A percentile compares a stretch with the other conserved stretches of the same genome.
phyloP scores from a whole-genome alignment of 2,888 invertebrate genomes.

The Drosophila mercatorum region DNA sequence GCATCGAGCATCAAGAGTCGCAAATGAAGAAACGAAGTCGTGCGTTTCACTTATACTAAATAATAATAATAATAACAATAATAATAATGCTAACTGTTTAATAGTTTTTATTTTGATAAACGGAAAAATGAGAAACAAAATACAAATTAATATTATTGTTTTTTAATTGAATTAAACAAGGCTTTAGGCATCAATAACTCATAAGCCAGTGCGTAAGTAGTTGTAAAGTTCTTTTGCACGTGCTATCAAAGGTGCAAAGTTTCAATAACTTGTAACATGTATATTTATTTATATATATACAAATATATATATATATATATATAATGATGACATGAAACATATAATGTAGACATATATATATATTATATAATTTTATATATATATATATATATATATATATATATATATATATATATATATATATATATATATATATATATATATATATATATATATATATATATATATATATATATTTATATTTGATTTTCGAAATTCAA shows the following conservation, averaged over 20 bases:
- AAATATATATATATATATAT: constrained; percentile 21
- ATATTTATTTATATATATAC: constrained; percentile 8
- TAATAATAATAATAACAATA: constrained; percentile 4
- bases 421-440: constrained; percentile 11
- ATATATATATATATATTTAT: constrained; percentile 22
- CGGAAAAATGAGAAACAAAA: constrained; percentile 5
- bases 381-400: constrained; percentile 19
- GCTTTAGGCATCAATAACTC: constrained; percentile 41
- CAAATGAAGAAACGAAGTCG: constrained; percentile 23
- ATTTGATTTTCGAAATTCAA: constrained; percentile 50
- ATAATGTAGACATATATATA: constrained; percentile 16
- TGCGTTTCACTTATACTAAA: constrained; percentile 23
- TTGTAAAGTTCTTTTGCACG: constrained; percentile 49
- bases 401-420: constrained; percentile 29
- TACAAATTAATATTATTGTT: constrained; percentile 24
- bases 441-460: constrained; percentile 20
- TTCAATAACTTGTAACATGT: constrained; percentile 39
- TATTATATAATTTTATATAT: no score
- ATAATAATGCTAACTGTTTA: constrained; percentile 25
- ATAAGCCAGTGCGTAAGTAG: constrained; percentile 55
- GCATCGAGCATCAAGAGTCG: constrained; percentile 30
- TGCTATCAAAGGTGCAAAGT: constrained; percentile 42
- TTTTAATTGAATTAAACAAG: constrained; percentile 35
- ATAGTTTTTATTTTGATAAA: constrained; percentile 47
- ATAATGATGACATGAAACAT: neutral